Base-by-base conservation (phyloP, 2,113 vertebrate genomes). In the Eurypyga helias region DNA sequence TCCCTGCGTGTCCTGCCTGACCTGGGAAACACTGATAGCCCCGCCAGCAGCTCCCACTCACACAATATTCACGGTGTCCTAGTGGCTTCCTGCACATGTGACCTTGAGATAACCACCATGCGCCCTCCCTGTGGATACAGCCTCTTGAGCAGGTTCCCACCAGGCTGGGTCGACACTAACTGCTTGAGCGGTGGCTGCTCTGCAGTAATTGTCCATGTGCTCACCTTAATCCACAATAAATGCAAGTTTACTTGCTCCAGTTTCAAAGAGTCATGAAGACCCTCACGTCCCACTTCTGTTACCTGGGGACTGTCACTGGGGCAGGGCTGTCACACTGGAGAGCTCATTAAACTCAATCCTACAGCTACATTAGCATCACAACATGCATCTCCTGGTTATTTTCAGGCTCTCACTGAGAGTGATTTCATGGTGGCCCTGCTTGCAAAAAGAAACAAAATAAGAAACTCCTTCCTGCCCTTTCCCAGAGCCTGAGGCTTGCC, bases 1-100 rank as follows among this genome's bases (percentile, higher is more conserved):
- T 87, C 89, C 87, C 57, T 83, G 54, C 8, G 5, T 89, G 95
- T 92, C 77, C 76, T 87, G 92, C 86, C 77, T 95, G 97, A 84
- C 83, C 94, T 6, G 72, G 92, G 73, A 92, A 75, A 29, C 61
- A 26, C 58, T 2, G 45, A 87, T 62, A 92, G 89, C 86, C 91
- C 46, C 1, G 6, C 52, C 78, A 93, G 83, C 55, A 90, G 79
- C 76, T 94, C 85, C 76, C 72, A 62, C 72, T 95, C 91, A 48
- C 67, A 89, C 83, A 83, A 41, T 65, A 64, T 92, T 10, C 87
- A 26, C 0, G 1, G 12, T 0, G 19, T 66, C 43, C 93, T 25
- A 20, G 5, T 79, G 17, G 80, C 57, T 95, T 97, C 97, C 96
- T 96, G 94, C 69, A 36, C 0, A 1, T 9, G 12, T 76, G 86